Evolutionary conservation across 2,888 invertebrate genomes (phyloP).

Genomic region (Nephrocerus scutellatus): DNA sequence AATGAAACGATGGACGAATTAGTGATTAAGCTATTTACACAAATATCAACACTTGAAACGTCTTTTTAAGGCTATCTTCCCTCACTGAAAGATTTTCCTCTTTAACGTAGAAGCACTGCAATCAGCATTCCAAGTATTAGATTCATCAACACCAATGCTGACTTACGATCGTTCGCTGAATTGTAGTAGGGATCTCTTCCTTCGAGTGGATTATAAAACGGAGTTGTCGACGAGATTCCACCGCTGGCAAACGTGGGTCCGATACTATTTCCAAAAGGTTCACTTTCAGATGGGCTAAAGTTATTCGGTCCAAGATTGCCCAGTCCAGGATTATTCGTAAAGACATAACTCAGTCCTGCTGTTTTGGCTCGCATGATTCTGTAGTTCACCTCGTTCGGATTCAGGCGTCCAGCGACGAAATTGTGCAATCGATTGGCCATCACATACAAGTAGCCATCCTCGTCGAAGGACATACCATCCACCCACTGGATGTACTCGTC

Average conservation of each 20-base stretch:
- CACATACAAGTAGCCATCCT: conserved; percentile 58
- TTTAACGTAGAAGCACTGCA: too few species aligned
- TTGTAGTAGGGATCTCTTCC: conserved; percentile 20
- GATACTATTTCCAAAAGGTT: conserved; percentile 23
- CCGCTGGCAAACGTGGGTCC: too few species aligned
- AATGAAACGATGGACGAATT: too few species aligned
- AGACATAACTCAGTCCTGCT: conserved; percentile 60
- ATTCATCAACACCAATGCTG: too few species aligned
- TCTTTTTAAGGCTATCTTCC: too few species aligned
- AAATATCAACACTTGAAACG: too few species aligned
- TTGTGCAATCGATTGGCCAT: conserved; percentile 63
- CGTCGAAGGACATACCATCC: conserved; percentile 57
- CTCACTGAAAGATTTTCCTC: too few species aligned
- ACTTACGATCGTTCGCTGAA: too few species aligned
- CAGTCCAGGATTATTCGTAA: conserved; percentile 37
- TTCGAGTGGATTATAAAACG: conserved; percentile 25
- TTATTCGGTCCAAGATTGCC: conserved; percentile 24
- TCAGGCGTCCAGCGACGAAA: conserved; percentile 57
- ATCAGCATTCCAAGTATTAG: too few species aligned
- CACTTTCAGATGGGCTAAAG: conserved; percentile 21
- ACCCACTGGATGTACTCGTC: conserved; percentile 65
- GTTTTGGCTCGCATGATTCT: conserved; percentile 57
- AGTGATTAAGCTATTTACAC: too few species aligned
- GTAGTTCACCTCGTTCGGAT: conserved; percentile 58
- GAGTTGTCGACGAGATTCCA: conserved; percentile 28